These are phyloP conservation scores for Thunnus thynnus DNA, from an alignment of 2,113 vertebrate species.

Conservation along the genomic window DNA sequence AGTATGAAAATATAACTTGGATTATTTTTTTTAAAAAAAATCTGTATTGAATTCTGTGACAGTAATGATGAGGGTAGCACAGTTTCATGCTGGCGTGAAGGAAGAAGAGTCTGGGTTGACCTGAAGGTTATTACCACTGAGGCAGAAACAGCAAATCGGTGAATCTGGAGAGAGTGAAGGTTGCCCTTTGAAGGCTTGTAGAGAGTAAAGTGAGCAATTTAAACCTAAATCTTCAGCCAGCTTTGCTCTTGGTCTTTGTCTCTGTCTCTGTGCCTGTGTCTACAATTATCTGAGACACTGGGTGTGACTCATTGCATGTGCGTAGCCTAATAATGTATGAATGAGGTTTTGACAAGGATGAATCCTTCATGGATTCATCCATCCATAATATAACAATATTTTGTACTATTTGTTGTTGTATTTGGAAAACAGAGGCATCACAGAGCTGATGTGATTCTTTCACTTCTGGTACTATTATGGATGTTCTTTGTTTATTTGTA, in stretches of 20 bases:
- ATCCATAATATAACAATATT: background rate
- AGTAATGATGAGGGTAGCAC: conserved; percentile 10
- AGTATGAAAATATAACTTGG: background rate
- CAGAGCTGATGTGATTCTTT: background rate
- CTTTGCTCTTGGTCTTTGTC: conserved; percentile 15
- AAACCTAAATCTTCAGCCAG: conserved; percentile 36
- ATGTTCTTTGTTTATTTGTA: background rate
- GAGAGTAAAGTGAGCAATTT: conserved; percentile 50
- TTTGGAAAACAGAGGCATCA: background rate
- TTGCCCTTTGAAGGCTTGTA: conserved; percentile 33
- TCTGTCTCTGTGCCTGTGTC: background rate
- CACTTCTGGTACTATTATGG: background rate
- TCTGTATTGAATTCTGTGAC: background rate
- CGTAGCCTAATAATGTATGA: background rate
- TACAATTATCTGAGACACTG: conserved; percentile 4
- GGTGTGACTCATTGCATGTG: background rate
- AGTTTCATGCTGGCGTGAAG: background rate
- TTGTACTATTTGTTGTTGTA: background rate
- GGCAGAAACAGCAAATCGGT: conserved; percentile 37
- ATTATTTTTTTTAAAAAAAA: background rate
- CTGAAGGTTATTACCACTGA: conserved; percentile 19
- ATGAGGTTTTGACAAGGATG: conserved; percentile 17
- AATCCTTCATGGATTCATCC: conserved; percentile 28
- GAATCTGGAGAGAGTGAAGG: conserved; percentile 15
- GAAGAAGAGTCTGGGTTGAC: conserved; percentile 29